These are phyloP conservation scores for Pogonophryne albipinna DNA, from an alignment of 2,797 vertebrate species.

Conservation along the genomic window DNA sequence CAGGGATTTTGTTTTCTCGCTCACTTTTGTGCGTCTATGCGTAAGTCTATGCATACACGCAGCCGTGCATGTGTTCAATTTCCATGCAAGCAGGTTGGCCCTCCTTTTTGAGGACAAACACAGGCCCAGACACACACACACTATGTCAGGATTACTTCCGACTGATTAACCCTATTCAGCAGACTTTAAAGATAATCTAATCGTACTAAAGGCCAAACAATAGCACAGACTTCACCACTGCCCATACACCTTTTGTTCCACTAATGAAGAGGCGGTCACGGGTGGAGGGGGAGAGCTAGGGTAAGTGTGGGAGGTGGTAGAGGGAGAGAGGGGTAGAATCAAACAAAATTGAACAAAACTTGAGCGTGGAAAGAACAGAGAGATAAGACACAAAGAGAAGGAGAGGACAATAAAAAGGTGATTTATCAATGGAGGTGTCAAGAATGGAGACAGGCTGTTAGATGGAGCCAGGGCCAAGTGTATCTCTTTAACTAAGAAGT, in stretches of 20 bases:
- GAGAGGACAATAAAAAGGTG: constrained; percentile 58
- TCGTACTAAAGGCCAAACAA: constrained; percentile 84
- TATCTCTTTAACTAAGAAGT: constrained; percentile 36
- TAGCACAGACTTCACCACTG: constrained; percentile 74
- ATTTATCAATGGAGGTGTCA: constrained; percentile 69
- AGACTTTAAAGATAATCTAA: constrained; percentile 85
- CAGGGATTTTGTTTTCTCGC: constrained; percentile 70
- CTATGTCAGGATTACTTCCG: constrained; percentile 82
- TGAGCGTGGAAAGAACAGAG: constrained; percentile 44
- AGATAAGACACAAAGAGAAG: constrained; percentile 56
- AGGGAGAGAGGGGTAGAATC: constrained; percentile 32
- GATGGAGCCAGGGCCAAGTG: constrained; percentile 29
- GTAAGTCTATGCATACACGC: constrained; percentile 26
- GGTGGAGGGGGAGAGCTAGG: constrained; percentile 39
- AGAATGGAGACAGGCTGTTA: constrained; percentile 28
- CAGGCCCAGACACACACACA: constrained; percentile 55
- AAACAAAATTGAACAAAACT: constrained; percentile 62
- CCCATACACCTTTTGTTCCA: constrained; percentile 74
- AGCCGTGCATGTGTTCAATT: constrained; percentile 54
- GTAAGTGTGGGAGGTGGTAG: constrained; percentile 4
- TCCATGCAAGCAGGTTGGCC: constrained; percentile 59
- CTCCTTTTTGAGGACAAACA: constrained; percentile 47
- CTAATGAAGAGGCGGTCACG: constrained; percentile 78
- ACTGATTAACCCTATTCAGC: constrained; percentile 85
- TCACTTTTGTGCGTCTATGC: constrained; percentile 49